Conservation (phyloP, 2,113 vertebrate genomes). For the Nanorana parkeri region DNA sequence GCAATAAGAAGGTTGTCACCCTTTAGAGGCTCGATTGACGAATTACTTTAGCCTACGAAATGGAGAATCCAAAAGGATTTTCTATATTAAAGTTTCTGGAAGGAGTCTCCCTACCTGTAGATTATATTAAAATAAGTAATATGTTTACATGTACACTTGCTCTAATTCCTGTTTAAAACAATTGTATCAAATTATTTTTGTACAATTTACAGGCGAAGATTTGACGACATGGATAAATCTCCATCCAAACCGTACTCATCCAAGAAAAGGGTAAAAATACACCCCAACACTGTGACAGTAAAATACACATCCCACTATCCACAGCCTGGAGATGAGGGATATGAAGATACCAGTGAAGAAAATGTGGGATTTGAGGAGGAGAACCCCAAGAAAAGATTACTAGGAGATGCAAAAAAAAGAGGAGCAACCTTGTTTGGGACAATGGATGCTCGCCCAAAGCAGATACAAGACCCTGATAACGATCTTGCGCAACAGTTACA, state of each 20-base stretch:
- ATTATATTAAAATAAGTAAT: too few relatives aligned
- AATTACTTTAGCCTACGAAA: too few relatives aligned
- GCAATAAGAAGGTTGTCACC: too few relatives aligned
- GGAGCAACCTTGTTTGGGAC: constrained; percentile 90
- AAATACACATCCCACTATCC: constrained; percentile 95
- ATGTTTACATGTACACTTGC: background rate
- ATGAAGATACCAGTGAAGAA: constrained; percentile 88
- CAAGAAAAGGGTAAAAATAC: constrained; percentile 97
- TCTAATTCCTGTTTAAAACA: background rate
- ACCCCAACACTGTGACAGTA: constrained; percentile 92
- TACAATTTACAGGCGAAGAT: constrained; percentile 12
- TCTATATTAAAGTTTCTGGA: too few relatives aligned
- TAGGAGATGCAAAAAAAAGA: constrained; percentile 77
- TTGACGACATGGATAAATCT: constrained; percentile 83
- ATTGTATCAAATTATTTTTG: background rate
- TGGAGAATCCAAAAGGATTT: too few relatives aligned
- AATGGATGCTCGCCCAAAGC: constrained; percentile 76
- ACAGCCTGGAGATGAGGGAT: constrained; percentile 90
- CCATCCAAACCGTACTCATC: constrained; percentile 79
- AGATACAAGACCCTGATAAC: constrained; percentile 69
- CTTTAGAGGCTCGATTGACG: too few relatives aligned
- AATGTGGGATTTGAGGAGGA: constrained; percentile 84
- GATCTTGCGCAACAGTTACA: constrained; percentile 79
- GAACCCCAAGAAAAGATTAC: constrained; percentile 82
- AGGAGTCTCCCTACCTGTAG: too few relatives aligned